phyloP scores from a whole-genome alignment of 2,888 invertebrate genomes.

The Mesopsocus fuscifrons region DNA sequence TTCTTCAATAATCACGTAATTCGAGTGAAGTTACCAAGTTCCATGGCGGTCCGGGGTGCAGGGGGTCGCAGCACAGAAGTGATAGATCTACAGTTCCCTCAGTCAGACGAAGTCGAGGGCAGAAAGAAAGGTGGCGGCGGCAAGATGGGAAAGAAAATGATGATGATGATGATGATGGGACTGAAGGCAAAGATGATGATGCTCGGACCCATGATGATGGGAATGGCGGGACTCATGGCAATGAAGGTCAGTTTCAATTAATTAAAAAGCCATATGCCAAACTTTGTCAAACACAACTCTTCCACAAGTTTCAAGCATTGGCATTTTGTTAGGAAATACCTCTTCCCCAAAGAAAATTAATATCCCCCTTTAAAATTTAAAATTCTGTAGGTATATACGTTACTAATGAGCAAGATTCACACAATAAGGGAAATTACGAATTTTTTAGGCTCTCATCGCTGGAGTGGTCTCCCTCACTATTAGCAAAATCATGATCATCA shows the following conservation, averaged over 20 bases:
- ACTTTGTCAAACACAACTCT: too few relatives aligned
- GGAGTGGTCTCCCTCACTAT: slow-evolving; percentile 7
- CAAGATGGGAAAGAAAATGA: slow-evolving; percentile 18
- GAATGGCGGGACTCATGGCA: slow-evolving; percentile 11
- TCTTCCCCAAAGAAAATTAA: too few relatives aligned
- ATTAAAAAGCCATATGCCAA: too few relatives aligned
- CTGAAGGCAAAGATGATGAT: slow-evolving; percentile 17
- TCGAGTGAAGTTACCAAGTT: slow-evolving; percentile 17
- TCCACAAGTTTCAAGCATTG: too few relatives aligned
- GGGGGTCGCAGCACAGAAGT: slow-evolving; percentile 10
- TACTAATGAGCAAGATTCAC: too few relatives aligned
- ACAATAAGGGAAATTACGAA: too few relatives aligned
- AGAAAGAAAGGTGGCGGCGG: slow-evolving; percentile 15
- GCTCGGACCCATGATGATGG: slow-evolving; percentile 17
- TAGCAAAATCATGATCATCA: slow-evolving; percentile 10
- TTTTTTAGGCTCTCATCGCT: slow-evolving; percentile 5
- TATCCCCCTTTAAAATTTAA: too few relatives aligned
- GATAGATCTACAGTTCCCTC: slow-evolving; percentile 15
- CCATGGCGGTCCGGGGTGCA: slow-evolving; percentile 10
- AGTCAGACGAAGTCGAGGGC: slow-evolving; percentile 12
- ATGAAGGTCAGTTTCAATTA: slow-evolving; percentile 4
- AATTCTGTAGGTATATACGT: too few relatives aligned
- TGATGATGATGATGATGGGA: slow-evolving; percentile 19
- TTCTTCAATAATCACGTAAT: slow-evolving; percentile 38
- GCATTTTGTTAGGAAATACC: too few relatives aligned